Evolutionary conservation across 2,888 invertebrate species (phyloP).

Genomic region (Agrochola lota): DNA sequence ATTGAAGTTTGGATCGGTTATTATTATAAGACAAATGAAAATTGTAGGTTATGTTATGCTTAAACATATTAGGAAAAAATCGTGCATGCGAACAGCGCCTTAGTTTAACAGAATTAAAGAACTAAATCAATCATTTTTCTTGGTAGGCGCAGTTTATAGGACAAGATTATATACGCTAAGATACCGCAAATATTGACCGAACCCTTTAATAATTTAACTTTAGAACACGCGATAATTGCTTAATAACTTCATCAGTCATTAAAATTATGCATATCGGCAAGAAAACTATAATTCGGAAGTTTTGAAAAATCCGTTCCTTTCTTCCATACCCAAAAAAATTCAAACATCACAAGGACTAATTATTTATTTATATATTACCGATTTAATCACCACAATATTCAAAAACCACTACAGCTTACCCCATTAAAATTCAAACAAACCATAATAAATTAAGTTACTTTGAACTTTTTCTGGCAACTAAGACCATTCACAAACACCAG

Average conservation of each 20-base stretch:
- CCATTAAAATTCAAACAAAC: background rate
- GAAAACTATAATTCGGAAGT: background rate
- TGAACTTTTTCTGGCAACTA: background rate
- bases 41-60: background rate
- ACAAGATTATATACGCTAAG: slow-evolving; percentile 18
- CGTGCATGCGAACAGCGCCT: slow-evolving; percentile 40
- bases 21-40: background rate
- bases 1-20: background rate
- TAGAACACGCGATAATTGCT: background rate
- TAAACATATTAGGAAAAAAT: background rate
- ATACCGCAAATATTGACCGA: slow-evolving; percentile 28
- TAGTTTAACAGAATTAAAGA: slow-evolving; percentile 19
- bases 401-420: background rate
- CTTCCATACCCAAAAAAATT: background rate
- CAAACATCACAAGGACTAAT: background rate
- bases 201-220: slow-evolving; percentile 10
- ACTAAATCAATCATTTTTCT: slow-evolving; percentile 51
- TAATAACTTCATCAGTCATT: background rate
- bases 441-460: background rate
- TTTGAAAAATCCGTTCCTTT: background rate
- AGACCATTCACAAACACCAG: slow-evolving; percentile 39
- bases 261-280: background rate
- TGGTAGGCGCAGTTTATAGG: slow-evolving; percentile 22
- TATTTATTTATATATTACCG: background rate
- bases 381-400: background rate